phyloP scores from a whole-genome alignment of 2,113 vertebrate genomes.

The Hypanus sabinus region DNA sequence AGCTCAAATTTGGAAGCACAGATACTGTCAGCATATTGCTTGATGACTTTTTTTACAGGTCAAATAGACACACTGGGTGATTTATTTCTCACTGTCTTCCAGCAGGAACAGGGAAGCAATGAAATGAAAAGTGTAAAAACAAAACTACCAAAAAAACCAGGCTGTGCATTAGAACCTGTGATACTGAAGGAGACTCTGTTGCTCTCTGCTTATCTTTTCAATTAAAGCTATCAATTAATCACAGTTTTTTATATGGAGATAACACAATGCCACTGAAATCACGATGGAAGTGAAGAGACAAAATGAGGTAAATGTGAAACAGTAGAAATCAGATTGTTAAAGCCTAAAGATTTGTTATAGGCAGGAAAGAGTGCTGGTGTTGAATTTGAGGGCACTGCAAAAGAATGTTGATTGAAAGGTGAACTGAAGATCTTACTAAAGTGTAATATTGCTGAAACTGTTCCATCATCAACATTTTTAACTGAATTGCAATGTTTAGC shows the following conservation, averaged over 20 bases:
- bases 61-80: neutral
- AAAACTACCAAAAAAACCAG: neutral
- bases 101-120: neutral
- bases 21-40: neutral
- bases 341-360: neutral
- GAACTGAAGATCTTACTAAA: neutral
- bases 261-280: neutral
- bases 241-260: too few species aligned
- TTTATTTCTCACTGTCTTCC: neutral
- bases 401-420: neutral
- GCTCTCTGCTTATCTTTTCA: neutral
- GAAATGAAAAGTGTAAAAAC: neutral
- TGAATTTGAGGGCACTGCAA: neutral
- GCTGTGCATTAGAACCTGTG: neutral
- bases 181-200: neutral
- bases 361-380: neutral
- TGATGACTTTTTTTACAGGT: neutral
- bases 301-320: neutral
- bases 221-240: neutral
- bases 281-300: neutral
- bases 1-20: neutral
- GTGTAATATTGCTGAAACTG: neutral
- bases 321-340: neutral
- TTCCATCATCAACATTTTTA: slow-evolving; percentile 26
- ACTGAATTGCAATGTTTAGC: neutral